Evolutionary conservation across 92 coral and sea anemone species (phyloP), one percentile per base, ranked within the genome.

Genomic region (Porites evermanni): DNA sequence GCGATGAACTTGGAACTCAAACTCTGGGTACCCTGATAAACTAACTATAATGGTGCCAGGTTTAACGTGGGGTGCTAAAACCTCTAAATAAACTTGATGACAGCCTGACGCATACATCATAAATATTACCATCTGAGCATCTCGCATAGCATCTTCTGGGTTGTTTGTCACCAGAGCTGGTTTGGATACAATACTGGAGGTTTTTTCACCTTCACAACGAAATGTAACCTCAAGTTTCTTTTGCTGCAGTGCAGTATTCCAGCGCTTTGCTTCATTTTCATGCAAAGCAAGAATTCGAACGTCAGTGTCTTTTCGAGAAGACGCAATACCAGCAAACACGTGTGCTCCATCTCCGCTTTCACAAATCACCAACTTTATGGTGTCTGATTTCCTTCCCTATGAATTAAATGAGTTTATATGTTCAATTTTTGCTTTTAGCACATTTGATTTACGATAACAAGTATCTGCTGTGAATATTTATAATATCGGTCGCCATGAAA

Each of bases 131-230:
- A 92, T 79, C 24, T 92, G 93, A 73, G 87, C 79, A 44, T 92
- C 95, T 53, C 86, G 93, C 17, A 89, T 63, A 13, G 91, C 95
- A 12, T 92, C 91, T 64, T 92, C 95, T 8, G 95, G 91, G 44
- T 92, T 71, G 64, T 86, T 89, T 16, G 95, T 92, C 10, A 92
- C 75, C 70, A 89, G 58, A 13, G 83, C 70, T n/a, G 92, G 92
- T 74, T 89, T 92, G 32, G 93, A 47, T 18, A 23, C 47, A 67
- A 86, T 85, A 18, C 58, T 58, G 7, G 51, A 13, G 53, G 89
- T 79, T 10, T 77, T 75, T n/a, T 72, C 67, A 16, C 79, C 91
- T 52, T 81, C 64, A 3, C 75, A 64, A 80, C 66, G 72, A n/a
- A 74, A 70, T 19, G 59, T 80, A 52, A 90, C 87, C 23, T 78